These are phyloP conservation scores for Neofelis nebulosa DNA, from an alignment of 2,113 vertebrate genomes.

Conservation along the genomic window DNA sequence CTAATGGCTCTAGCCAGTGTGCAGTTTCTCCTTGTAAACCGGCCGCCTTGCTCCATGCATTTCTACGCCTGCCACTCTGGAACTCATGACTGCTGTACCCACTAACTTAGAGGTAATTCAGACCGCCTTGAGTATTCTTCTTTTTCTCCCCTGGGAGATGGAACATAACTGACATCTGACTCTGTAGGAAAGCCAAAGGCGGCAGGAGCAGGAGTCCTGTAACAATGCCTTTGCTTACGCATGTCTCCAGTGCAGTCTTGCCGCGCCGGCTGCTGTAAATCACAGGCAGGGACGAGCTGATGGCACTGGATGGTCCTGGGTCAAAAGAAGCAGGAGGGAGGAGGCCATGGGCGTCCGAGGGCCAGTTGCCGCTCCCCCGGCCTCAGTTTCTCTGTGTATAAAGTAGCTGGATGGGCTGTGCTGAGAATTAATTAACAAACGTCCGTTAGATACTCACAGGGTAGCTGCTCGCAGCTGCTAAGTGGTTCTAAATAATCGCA, in stretches of 20 bases:
- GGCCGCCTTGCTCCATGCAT: neutral
- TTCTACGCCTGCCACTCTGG: neutral
- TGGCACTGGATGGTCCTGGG: neutral
- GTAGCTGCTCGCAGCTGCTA: neutral
- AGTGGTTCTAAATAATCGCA: constrained; percentile 1
- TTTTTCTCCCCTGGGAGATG: neutral
- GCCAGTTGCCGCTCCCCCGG: neutral
- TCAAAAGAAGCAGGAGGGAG: neutral
- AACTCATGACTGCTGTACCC: neutral
- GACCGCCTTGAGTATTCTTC: neutral
- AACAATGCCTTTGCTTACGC: constrained; percentile 8
- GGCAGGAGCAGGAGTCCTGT: neutral
- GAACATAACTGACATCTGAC: neutral
- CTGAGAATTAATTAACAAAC: constrained; percentile 24
- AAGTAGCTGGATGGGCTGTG: neutral
- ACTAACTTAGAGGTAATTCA: neutral
- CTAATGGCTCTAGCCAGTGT: neutral
- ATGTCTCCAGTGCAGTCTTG: neutral
- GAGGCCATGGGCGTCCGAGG: fast-evolving
- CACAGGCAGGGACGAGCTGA: neutral
- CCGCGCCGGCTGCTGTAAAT: neutral
- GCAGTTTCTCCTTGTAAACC: neutral
- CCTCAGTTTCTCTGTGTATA: constrained; percentile 60
- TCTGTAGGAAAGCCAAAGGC: neutral
- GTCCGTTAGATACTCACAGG: neutral